Base-by-base conservation (phyloP, 1,140 invertebrate species). In the Wasmannia auropunctata region DNA sequence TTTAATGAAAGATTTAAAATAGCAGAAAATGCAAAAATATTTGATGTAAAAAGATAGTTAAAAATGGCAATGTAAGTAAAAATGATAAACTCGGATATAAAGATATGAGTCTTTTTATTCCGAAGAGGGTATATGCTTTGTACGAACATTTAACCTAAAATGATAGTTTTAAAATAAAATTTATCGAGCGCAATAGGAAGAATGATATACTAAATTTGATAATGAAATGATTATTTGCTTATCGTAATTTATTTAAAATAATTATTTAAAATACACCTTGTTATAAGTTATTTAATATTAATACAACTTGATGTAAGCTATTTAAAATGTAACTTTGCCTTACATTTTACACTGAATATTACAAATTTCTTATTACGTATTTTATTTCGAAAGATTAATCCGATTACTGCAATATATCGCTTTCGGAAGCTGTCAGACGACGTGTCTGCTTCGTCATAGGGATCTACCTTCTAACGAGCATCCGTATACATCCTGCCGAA, bases 381-480 rank as follows among this genome's bases (percentile, higher is more conserved):
- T 54, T 81, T 51, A n/a, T n/a, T n/a, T n/a, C n/a, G n/a, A n/a
- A n/a, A n/a, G n/a, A n/a, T n/a, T n/a, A 43, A 56, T 72, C 19
- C 8, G 11, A 40, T 22, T 51, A 37, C 14, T n/a, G 51, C 19
- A 40, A 70, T 28, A 14, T n/a, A 65, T 25, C 43, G 8, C 60
- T 37, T 72, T 72, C 37, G 51, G 51, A 49, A 74, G 22, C 19
- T 56, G 74, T 63, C 51, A 14, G 8, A 11, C 16, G 37, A 37
- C 16, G 58, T 54, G 67, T 49, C 16, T 67, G 51, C 65, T 76
- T 87, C 85, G 60, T 87, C 89, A 89, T 81, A 86, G 80, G 86
- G 46, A 81, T 90, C 79, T 79, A 77, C 60, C 76, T 67, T 89
- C 86, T 91, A 91, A 91, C 89, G 87, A 91, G 89, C 85, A 67